phyloP scores from a whole-genome alignment of 2,113 vertebrate genomes.

The Microtus ochrogaster region DNA sequence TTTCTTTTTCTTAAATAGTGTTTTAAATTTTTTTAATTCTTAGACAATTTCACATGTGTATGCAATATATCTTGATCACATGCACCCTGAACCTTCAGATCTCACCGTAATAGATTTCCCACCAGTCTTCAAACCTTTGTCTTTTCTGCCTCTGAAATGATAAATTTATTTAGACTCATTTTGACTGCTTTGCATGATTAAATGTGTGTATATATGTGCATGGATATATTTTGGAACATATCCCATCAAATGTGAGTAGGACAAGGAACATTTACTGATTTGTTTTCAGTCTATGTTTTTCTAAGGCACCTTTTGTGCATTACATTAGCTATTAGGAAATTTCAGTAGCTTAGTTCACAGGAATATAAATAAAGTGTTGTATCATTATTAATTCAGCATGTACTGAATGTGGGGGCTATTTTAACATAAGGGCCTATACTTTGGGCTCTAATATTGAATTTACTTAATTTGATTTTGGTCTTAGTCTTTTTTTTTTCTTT shows the following conservation, averaged over 20 bases:
- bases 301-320: conserved; percentile 40
- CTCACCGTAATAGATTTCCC: background rate
- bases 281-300: conserved; percentile 35
- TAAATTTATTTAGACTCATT: conserved; percentile 25
- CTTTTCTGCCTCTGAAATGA: no score
- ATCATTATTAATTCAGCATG: conserved; percentile 25
- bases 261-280: conserved; percentile 43
- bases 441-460: conserved; percentile 50
- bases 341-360: conserved; percentile 44
- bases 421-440: background rate
- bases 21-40: background rate
- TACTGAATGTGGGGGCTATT: background rate
- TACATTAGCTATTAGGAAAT: conserved; percentile 16
- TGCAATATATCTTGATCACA: background rate
- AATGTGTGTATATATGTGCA: background rate
- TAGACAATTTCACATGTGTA: background rate
- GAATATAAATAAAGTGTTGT: conserved; percentile 36
- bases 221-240: background rate
- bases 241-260: conserved; percentile 3
- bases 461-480: conserved; percentile 20
- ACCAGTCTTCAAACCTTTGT: background rate
- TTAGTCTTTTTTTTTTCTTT: conserved; percentile 3
- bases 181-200: background rate
- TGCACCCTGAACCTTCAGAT: background rate
- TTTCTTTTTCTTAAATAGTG: background rate